Evolutionary conservation across 2,113 vertebrate genomes (phyloP), one percentile per base, ranked within the genome.

Genomic region (Callithrix jacchus): DNA sequence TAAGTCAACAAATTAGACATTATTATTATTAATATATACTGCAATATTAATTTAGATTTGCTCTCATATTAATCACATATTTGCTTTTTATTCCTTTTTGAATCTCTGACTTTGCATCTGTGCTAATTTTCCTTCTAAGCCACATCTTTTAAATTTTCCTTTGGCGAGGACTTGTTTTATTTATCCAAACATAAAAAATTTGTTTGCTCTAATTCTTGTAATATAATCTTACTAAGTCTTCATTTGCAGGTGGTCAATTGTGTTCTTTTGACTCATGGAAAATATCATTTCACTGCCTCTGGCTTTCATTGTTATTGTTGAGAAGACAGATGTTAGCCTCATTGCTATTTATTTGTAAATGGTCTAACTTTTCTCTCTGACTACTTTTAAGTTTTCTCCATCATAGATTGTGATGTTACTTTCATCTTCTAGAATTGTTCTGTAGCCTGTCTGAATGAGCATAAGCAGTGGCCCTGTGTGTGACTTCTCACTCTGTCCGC

Each of bases 41-140:
- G 16, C 66, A 27, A 64, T 52, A 42, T 40, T 87, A 66, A 11
- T 87, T 93, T 82, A 91, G 13, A 83, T 64, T 77, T 58, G 20
- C 76, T 91, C 52, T 71, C 54, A 23, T 25, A 52, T 77, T 68
- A 30, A 84, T 91, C 52, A 82, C 54, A 18, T 25, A 37, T 77
- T 91, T 95, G 37, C 35, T 89, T 30, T 18, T 16, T 70, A 76
- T 95, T 87, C 30, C 40, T 94, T 91, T 71, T 87, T 66, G 21
- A 85, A 58, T 85, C 2, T 61, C 27, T 49, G 47, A 54, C 6
- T 54, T 40, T 71, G 30, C 68, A 2, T 61, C 42, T 88, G 21
- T 13, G n/a, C 83, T 93, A 68, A 42, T 79, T 89, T 96, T 95
- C 52, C 40, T 94, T 58, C 87, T 86, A 42, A 80, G 25, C 35